Conservation (phyloP, 1,140 invertebrate genomes). For the Papilio polyxenes region DNA sequence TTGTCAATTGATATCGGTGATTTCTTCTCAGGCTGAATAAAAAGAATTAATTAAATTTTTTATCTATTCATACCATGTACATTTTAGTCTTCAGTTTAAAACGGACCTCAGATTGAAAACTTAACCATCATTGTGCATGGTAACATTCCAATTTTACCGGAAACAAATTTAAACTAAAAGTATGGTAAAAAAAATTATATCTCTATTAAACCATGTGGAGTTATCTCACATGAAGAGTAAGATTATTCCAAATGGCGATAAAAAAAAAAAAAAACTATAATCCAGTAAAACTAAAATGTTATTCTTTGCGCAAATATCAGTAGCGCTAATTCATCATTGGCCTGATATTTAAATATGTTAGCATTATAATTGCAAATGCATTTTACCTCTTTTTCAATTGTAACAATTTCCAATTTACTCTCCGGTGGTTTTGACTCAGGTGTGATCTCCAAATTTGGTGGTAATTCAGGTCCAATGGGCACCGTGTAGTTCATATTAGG, state of each 20-base stretch:
- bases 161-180: neutral
- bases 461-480: slow-evolving; percentile 70
- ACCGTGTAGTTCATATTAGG: slow-evolving; percentile 59
- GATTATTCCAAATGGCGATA: neutral
- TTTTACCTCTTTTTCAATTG: slow-evolving; percentile 42
- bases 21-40: slow-evolving; percentile 46
- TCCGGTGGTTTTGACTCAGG: slow-evolving; percentile 44
- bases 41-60: neutral
- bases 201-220: neutral
- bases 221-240: neutral
- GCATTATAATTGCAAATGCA: slow-evolving; percentile 16
- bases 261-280: slow-evolving; percentile 39
- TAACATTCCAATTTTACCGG: slow-evolving; percentile 54
- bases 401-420: slow-evolving; percentile 45
- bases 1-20: slow-evolving; percentile 46
- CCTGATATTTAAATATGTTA: slow-evolving; percentile 25
- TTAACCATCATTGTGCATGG: slow-evolving; percentile 62
- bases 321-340: slow-evolving; percentile 47
- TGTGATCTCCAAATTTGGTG: slow-evolving; percentile 48
- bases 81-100: slow-evolving; percentile 12
- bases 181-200: neutral
- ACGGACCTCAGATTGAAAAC: slow-evolving; percentile 66
- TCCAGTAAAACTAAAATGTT: slow-evolving; percentile 39
- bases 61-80: neutral
- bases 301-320: slow-evolving; percentile 43